Base-by-base conservation (phyloP, 2,113 vertebrate genomes). In the Ceyx margarethae region DNA sequence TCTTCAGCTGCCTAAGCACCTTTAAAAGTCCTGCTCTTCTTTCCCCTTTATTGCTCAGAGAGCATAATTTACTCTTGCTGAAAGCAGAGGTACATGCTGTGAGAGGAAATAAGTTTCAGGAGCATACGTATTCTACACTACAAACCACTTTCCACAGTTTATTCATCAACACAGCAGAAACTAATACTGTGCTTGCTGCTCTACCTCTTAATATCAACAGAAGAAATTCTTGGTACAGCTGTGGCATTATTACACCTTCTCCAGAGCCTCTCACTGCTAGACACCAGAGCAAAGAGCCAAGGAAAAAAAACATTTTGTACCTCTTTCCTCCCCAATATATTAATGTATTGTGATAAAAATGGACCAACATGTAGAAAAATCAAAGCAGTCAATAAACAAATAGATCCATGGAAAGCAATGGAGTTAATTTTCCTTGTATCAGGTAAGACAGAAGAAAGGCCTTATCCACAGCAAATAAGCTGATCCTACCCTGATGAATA, bases 121-220 rank as follows among this genome's bases (percentile, higher is more conserved):
- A 86, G 73, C 46, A 85, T 43, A 54, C 3, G 1, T 58, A 25
- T 58, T 81, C 43, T 10, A 51, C 31, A 1, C 73, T 28, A 35
- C 43, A 90, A 90, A 75, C n/a, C 33, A 15, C 85, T 62, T 90
- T 33, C 29, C 58, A 20, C 15, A 9, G 50, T 85, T 87, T 69
- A 56, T 91, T 89, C 71, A 87, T 50, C 71, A 54, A 43, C 78
- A 66, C 77, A 60, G 74, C 71, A 91, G 86, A 94, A 96, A 77
- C 71, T 40, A 64, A 79, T 51, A 60, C 33, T 37, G 8, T 62
- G 51, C 37, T 90, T 66, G 35, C 69, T 81, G 35, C 57, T 90
- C 66, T 81, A n/a, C 62, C 80, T 91, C 80, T 45, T 65, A 13
- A 6, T 28, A 54, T 8, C 43, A 86, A 37, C 46, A 82, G 50